A percentile compares a stretch with the other conserved stretches of the same genome.
These are phyloP conservation scores for Heliopora coerulea DNA, from an alignment of 92 coral and sea anemone genomes.

Conservation along the genomic window DNA sequence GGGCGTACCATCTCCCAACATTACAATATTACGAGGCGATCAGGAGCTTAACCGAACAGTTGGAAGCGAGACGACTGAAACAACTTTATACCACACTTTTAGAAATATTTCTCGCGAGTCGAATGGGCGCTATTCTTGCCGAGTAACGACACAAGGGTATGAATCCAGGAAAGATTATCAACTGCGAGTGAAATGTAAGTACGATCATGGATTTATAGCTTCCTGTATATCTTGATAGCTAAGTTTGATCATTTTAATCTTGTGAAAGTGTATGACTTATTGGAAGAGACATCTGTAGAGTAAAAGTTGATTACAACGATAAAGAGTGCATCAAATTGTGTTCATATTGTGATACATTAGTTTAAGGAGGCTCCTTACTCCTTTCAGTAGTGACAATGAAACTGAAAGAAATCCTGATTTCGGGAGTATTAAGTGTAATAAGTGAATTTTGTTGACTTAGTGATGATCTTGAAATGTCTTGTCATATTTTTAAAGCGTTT, in stretches of 20 bases:
- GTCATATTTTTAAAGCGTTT: too few relatives aligned
- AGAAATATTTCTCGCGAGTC: background rate
- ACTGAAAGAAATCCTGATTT: too few relatives aligned
- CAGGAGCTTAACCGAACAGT: background rate
- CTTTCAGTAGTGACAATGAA: too few relatives aligned
- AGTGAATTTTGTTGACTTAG: too few relatives aligned
- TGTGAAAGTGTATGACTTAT: background rate
- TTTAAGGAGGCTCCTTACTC: too few relatives aligned
- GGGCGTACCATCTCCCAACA: slow-evolving; percentile 10
- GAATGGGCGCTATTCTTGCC: slow-evolving; percentile 19
- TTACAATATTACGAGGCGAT: background rate
- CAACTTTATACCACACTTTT: slow-evolving; percentile 9
- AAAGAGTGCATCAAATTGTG: too few relatives aligned
- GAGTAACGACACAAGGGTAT: slow-evolving; percentile 9
- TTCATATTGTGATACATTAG: too few relatives aligned
- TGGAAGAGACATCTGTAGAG: too few relatives aligned
- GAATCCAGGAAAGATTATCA: background rate
- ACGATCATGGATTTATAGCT: background rate
- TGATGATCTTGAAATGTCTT: too few relatives aligned
- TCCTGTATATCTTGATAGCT: background rate
- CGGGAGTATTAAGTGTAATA: too few relatives aligned
- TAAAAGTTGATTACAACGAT: too few relatives aligned
- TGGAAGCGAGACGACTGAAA: background rate
- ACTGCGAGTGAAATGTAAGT: slow-evolving; percentile 29
- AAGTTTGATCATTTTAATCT: background rate